These are phyloP conservation scores for Mugil cephalus DNA, from an alignment of 2,113 vertebrate genomes.

Conservation along the genomic window DNA sequence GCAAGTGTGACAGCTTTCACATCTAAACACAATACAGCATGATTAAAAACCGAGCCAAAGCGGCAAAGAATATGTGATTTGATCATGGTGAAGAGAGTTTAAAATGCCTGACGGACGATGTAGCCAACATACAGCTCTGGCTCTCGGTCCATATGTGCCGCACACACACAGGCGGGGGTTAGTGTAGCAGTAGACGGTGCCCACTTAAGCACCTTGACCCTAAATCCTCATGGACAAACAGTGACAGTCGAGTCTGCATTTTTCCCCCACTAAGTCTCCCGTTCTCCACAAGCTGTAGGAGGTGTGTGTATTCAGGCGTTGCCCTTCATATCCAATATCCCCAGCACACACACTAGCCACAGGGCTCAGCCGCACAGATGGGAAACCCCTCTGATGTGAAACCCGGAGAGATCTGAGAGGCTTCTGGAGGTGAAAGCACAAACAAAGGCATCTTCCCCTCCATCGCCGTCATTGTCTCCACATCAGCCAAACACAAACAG, in stretches of 20 bases:
- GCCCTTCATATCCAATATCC: constrained; percentile 3
- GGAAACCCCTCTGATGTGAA: constrained; percentile 59
- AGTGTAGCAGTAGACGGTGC: neutral
- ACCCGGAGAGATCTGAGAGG: constrained; percentile 57
- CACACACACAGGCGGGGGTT: neutral
- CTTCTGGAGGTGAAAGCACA: constrained; percentile 30
- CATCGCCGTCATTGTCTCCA: constrained; percentile 31
- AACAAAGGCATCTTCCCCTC: constrained; percentile 42
- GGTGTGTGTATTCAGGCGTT: constrained; percentile 13
- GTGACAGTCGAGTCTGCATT: constrained; percentile 15
- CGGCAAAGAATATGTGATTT: too few species aligned
- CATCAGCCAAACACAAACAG: constrained; percentile 46
- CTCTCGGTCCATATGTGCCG: neutral
- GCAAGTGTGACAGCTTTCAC: too few species aligned
- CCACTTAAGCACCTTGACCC: constrained; percentile 10
- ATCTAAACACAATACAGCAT: neutral
- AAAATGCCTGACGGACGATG: neutral
- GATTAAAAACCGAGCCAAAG: too few species aligned
- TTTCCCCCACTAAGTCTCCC: neutral
- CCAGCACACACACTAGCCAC: constrained; percentile 27
- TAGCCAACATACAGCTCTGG: neutral
- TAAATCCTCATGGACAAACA: constrained; percentile 24
- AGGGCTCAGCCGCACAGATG: constrained; percentile 43
- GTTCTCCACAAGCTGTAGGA: constrained; percentile 15
- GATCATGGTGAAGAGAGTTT: too few species aligned